These are phyloP conservation scores for Protobothrops flavoviridis DNA, from an alignment of 2,113 vertebrate genomes.

Conservation along the genomic window DNA sequence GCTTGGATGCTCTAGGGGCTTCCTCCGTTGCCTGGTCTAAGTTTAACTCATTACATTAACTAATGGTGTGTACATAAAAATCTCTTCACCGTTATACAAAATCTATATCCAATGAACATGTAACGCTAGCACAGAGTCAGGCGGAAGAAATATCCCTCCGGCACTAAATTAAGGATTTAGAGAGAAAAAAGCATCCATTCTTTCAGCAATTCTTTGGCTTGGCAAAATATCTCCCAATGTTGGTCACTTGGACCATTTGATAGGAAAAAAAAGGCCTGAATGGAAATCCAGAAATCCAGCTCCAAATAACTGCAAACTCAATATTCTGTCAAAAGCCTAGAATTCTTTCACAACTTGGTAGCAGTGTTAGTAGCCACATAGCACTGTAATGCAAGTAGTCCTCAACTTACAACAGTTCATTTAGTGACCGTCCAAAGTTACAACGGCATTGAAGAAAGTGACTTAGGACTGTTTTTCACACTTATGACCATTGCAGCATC, in stretches of 20 bases:
- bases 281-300: background rate
- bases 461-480: too few relatives aligned
- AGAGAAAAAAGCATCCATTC: slow-evolving; percentile 9
- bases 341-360: background rate
- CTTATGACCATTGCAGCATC: too few relatives aligned
- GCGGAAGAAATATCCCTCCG: slow-evolving; percentile 12
- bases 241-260: slow-evolving; percentile 20
- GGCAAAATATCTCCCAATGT: slow-evolving; percentile 11
- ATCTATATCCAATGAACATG: slow-evolving; percentile 33
- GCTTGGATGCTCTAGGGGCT: background rate
- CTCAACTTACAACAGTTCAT: too few relatives aligned
- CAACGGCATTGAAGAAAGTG: too few relatives aligned
- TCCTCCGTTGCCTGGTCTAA: background rate
- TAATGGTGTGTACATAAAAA: slow-evolving; percentile 44
- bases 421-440: too few relatives aligned
- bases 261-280: background rate
- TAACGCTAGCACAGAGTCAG: slow-evolving; percentile 28
- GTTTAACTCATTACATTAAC: slow-evolving; percentile 45
- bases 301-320: background rate
- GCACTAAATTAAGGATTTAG: slow-evolving; percentile 28
- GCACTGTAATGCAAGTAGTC: background rate
- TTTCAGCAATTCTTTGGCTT: slow-evolving; percentile 11
- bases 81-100: slow-evolving; percentile 19
- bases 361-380: too few relatives aligned
- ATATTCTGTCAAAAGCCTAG: background rate